phyloP scores from a whole-genome alignment of 2,113 vertebrate species.

The Macroglossus sobrinus region DNA sequence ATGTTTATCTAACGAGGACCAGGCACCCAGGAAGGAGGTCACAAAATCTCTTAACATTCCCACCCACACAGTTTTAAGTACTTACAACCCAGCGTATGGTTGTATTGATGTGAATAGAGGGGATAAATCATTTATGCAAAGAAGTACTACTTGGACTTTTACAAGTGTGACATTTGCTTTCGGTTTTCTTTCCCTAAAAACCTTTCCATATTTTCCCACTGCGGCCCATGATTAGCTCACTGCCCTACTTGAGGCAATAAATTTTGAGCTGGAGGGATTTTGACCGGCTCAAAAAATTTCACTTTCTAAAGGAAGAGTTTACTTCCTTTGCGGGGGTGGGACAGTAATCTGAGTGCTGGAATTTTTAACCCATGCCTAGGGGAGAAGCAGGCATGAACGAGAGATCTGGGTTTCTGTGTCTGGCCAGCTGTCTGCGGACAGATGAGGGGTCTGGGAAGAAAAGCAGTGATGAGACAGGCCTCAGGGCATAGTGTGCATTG shows the following conservation, averaged over 20 bases:
- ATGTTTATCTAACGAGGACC: constrained; percentile 54
- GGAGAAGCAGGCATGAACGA: constrained; percentile 62
- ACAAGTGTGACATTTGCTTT: background rate
- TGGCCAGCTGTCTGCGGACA: constrained; percentile 79
- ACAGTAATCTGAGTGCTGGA: constrained; percentile 72
- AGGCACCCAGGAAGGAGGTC: constrained; percentile 19
- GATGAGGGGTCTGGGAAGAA: constrained; percentile 14
- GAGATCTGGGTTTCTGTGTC: constrained; percentile 77
- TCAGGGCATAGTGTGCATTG: constrained; percentile 66
- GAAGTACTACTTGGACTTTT: background rate
- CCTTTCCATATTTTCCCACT: background rate
- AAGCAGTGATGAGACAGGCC: constrained; percentile 27
- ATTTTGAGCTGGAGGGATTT: background rate
- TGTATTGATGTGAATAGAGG: constrained; percentile 29
- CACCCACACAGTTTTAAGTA: background rate
- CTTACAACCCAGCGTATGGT: background rate
- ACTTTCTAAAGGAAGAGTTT: background rate
- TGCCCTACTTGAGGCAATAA: background rate
- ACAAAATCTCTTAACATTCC: constrained; percentile 6
- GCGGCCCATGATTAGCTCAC: background rate
- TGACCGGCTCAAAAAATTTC: background rate
- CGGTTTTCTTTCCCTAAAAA: background rate
- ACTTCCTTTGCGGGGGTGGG: background rate
- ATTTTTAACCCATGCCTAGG: constrained; percentile 60
- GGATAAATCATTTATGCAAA: constrained; percentile 35